These are phyloP conservation scores for Microlaimidae sp. DNA, from an alignment of 2,888 invertebrate species.

Conservation along the genomic window DNA sequence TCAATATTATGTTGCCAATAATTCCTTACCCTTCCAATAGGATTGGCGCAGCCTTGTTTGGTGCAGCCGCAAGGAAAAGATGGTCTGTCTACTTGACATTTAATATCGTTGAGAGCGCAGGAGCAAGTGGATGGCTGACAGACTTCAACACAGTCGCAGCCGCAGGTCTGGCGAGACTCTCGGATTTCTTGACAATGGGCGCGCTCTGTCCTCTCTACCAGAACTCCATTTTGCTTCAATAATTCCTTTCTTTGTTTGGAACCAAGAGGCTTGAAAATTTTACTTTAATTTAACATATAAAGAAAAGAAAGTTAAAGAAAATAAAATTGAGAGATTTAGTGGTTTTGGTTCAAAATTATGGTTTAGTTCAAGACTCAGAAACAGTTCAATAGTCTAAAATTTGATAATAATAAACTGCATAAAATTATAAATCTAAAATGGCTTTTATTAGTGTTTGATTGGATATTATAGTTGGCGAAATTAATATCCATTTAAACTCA, in stretches of 20 bases:
- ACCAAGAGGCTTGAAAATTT: slow-evolving; percentile 13
- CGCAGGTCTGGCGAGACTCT: slow-evolving; percentile 45
- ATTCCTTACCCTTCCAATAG: slow-evolving; percentile 68
- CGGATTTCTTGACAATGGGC: slow-evolving; percentile 44
- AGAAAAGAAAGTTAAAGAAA: too few relatives aligned
- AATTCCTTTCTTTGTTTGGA: slow-evolving; percentile 7
- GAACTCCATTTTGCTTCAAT: slow-evolving; percentile 2
- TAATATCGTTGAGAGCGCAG: slow-evolving; percentile 82
- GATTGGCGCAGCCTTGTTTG: slow-evolving; percentile 78
- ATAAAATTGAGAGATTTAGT: too few relatives aligned
- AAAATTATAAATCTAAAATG: too few relatives aligned
- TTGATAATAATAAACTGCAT: too few relatives aligned
- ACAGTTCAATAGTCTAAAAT: too few relatives aligned
- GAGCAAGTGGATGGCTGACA: slow-evolving; percentile 90
- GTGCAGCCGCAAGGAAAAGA: slow-evolving; percentile 90
- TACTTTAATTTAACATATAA: too few relatives aligned
- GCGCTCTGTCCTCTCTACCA: background rate
- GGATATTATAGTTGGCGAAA: too few relatives aligned
- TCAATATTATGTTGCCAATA: too few relatives aligned
- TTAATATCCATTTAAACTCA: too few relatives aligned
- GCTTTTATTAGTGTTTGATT: too few relatives aligned
- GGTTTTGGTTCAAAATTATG: too few relatives aligned
- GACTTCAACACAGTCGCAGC: slow-evolving; percentile 66
- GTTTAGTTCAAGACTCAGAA: too few relatives aligned
- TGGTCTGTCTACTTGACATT: slow-evolving; percentile 87